phyloP scores from a whole-genome alignment of 92 coral and sea anemone genomes.

The Montipora capitata region DNA sequence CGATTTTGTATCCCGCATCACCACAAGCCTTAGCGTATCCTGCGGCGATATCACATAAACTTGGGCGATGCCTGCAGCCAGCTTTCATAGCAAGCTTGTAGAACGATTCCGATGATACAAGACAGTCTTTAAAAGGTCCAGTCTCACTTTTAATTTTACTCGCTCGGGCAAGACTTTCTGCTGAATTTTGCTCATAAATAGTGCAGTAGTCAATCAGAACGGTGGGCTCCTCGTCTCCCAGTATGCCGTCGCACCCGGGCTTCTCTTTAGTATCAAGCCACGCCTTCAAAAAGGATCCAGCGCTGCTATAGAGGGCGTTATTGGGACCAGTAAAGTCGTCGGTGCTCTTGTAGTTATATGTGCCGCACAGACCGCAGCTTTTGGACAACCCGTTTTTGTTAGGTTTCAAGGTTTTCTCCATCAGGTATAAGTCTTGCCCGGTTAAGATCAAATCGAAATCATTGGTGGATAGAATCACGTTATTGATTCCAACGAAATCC shows the following conservation, averaged over 20 bases:
- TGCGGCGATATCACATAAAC: constrained; percentile 74
- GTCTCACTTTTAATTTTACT: constrained; percentile 50
- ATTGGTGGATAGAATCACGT: neutral
- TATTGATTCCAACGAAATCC: neutral
- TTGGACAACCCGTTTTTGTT: constrained; percentile 13
- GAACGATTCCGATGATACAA: constrained; percentile 12
- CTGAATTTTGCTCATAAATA: constrained; percentile 44
- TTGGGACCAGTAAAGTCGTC: constrained; percentile 89
- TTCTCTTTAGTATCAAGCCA: constrained; percentile 69
- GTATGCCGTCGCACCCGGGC: neutral
- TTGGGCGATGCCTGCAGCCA: constrained; percentile 75
- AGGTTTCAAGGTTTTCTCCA: constrained; percentile 63
- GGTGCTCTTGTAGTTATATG: constrained; percentile 77
- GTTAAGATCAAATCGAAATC: constrained; percentile 29
- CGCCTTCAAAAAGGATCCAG: constrained; percentile 75
- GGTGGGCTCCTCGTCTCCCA: constrained; percentile 67
- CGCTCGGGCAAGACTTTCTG: constrained; percentile 56
- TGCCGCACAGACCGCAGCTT: constrained; percentile 98
- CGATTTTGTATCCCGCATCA: constrained; percentile 76
- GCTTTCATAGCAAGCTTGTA: constrained; percentile 38
- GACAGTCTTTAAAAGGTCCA: constrained; percentile 84
- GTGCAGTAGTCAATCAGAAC: constrained; percentile 67
- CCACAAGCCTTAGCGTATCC: constrained; percentile 91
- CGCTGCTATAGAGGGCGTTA: constrained; percentile 71
- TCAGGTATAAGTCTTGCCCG: constrained; percentile 78